Base-by-base conservation (phyloP, 2,888 invertebrate genomes). In the Luffia ferchaultella region DNA sequence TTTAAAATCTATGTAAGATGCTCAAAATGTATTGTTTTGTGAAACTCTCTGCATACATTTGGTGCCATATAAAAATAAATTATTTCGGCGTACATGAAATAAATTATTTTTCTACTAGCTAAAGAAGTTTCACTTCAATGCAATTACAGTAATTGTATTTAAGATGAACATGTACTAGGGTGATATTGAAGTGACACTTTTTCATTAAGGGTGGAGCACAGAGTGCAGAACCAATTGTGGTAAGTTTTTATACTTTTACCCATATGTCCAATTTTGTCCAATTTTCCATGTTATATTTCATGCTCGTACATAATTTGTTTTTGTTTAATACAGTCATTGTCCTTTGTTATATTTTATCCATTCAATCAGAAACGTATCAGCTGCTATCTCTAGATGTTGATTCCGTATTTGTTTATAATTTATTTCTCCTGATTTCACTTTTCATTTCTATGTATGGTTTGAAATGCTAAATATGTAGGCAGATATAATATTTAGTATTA, bases 201-300 rank as follows among this genome's bases (percentile, higher is more conserved):
- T n/a, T n/a, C n/a, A n/a, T n/a, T n/a, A 90, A 91, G 91, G 86
- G 89, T 88, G 91, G 90, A 87, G 90, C 90, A 87, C 89, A 88
- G 87, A 90, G 93, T 89, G 93, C 93, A 88, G 95, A 95, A 88
- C 96, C 95, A 76, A 95, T 96, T 83, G 94, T 96, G 92, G 96
- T 96, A 93, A 95, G 95, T 94, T 17, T 42, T 16, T 40, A 62
- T 62, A 62, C 52, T 56, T 55, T 56, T 53, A 7, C 16, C 20
- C n/a, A 19, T n/a, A 2, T 42, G 17, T 40, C 19, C 43, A 7
- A 19, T 48, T 48, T 5, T 30, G 40, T 40, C 7, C 5, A 48
- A 55, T 46, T 46, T 49, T 57, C 56, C 45, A 54, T 54, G 51
- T 52, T 57, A 55, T 51, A 48, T 53, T 43, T 16, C 40, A 43